Evolutionary conservation across 2,113 vertebrate genomes (phyloP).

Genomic region (Esox niger): DNA sequence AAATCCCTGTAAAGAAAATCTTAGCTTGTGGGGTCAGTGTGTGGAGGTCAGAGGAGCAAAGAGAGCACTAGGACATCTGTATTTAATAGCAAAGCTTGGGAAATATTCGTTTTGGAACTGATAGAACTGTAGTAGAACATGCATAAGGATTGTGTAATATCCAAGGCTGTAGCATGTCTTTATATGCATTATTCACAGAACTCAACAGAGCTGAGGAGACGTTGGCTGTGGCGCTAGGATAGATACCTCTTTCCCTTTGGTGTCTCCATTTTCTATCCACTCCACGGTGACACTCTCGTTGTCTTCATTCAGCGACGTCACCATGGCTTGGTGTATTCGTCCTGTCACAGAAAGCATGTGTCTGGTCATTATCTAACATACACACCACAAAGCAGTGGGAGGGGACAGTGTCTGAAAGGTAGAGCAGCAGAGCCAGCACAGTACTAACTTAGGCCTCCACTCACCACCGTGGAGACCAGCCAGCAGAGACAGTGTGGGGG

Average conservation of each 20-base stretch:
- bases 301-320: conserved; percentile 93
- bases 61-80: not conserved
- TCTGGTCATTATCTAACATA: not conserved
- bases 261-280: conserved; percentile 98
- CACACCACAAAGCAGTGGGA: too few relatives aligned
- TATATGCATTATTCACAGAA: conserved; percentile 53
- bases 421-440: too few relatives aligned
- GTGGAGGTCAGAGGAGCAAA: not conserved
- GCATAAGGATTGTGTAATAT: conserved; percentile 31
- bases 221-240: not conserved
- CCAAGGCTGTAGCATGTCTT: conserved; percentile 25
- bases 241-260: conserved; percentile 95
- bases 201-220: conserved; percentile 22
- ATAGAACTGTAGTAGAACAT: too few relatives aligned
- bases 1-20: too few relatives aligned
- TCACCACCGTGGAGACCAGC: too few relatives aligned
- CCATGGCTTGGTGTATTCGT: conserved; percentile 97
- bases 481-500: too few relatives aligned
- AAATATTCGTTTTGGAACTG: conserved; percentile 3
- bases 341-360: conserved; percentile 61
- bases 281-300: conserved; percentile 97
- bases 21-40: too few relatives aligned
- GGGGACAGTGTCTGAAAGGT: too few relatives aligned
- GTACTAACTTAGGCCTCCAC: too few relatives aligned
- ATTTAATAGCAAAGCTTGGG: not conserved